Base-by-base conservation (phyloP, 2,888 invertebrate genomes). In the Podabrus alpinus region DNA sequence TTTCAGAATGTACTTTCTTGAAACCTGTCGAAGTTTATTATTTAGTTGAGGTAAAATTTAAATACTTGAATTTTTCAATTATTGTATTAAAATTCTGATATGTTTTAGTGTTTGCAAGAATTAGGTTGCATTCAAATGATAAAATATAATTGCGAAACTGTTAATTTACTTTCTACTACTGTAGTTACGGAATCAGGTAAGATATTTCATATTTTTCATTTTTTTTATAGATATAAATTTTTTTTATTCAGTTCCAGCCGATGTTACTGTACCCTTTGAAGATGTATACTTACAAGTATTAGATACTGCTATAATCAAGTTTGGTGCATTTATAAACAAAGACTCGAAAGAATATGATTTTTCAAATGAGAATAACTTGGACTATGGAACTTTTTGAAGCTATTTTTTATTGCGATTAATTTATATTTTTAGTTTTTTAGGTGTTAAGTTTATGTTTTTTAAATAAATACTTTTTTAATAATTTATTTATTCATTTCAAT, bases 11-110 rank as follows among this genome's bases (percentile, higher is more conserved):
- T 85, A 88, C 89, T 17, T 91, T 91, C 78, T 84, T 95, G 72
- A 91, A 92, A 79, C 94, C 94, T 0, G 90, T 91, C 59, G 91
- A 92, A 80, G 87, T 91, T 1, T 86, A 89, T 76, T 91, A 91
- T 83, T 85, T 94, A 61, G 80, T 92, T 3, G 92, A 92, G 88
- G 92, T 92, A 84, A 83, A 29, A 29, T 82, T 69, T 25, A 61
- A 45, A 71, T 70, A 15, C 73, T 68, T 11, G 62, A 17, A 17
- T 73, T 29, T 25, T 68, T 60, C 61, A 71, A 13, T 59, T n/a
- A n/a, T n/a, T 72, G 84, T 81, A 85, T 84, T 75, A 79, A 86
- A 64, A 64, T 74, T 84, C 76, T 80, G 45, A 45, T 21, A 21
- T 86, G 70, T 85, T 89, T 59, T 85, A 92, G 89, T 86, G 92